Percentiles rank a stretch among this genome's conserved stretches.
Evolutionary conservation across 2,888 invertebrate genomes (phyloP).

Genomic region (Poecilobothrus nobilitatus): DNA sequence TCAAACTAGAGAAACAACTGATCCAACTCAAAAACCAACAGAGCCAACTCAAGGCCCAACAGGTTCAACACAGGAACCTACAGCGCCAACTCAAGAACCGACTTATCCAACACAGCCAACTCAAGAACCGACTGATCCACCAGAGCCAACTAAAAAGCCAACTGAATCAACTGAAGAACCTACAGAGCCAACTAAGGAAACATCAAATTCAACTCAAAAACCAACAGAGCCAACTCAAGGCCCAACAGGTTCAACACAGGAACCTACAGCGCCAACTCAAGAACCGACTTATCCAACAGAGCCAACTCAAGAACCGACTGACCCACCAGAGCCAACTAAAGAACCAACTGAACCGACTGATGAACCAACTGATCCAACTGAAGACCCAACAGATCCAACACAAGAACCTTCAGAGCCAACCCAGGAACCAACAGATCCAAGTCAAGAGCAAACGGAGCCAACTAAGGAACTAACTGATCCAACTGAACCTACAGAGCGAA

Average conservation of each 20-base stretch:
- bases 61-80: slow-evolving; percentile 12
- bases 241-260: slow-evolving; percentile 19
- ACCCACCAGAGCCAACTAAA: slow-evolving; percentile 2
- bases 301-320: slow-evolving; percentile 5
- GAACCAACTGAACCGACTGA: slow-evolving; percentile 12
- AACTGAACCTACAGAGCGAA: slow-evolving; percentile 11
- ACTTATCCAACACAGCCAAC: slow-evolving; percentile 5
- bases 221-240: slow-evolving; percentile 14
- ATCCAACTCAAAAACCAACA: background rate
- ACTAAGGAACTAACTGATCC: slow-evolving; percentile 11
- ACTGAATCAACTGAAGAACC: slow-evolving; percentile 24
- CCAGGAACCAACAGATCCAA: too few relatives aligned
- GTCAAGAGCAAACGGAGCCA: too few relatives aligned
- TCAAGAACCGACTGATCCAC: slow-evolving; percentile 17
- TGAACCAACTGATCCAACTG: slow-evolving; percentile 11
- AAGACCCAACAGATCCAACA: slow-evolving; percentile 9
- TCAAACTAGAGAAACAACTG: background rate
- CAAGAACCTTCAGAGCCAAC: too few relatives aligned
- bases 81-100: background rate
- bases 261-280: slow-evolving; percentile 28
- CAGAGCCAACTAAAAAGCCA: slow-evolving; percentile 18
- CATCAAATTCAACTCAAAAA: slow-evolving; percentile 27
- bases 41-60: slow-evolving; percentile 1
- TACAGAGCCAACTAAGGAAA: slow-evolving; percentile 16
- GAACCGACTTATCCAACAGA: slow-evolving; percentile 21